Percentiles rank a stretch among this genome's conserved stretches.
Conservation (phyloP, 2,797 vertebrate genomes). For the Manis crassicaudata region DNA sequence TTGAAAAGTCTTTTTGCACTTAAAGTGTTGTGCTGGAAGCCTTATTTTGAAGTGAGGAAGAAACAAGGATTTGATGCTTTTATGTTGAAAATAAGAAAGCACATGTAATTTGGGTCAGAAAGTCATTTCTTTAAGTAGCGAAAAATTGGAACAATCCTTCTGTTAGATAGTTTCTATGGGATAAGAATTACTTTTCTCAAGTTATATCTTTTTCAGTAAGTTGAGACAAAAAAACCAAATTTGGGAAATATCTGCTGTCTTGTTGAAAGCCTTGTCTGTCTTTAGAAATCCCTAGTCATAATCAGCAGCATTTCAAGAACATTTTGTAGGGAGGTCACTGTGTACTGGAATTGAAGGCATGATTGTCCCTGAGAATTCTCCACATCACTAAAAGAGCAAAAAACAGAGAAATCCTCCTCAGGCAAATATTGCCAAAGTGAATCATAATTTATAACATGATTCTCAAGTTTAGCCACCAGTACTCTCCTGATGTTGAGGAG, state of each 20-base stretch:
- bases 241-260: background rate
- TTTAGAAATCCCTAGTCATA: background rate
- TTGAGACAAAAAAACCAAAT: slow-evolving; percentile 1
- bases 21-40: background rate
- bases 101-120: background rate
- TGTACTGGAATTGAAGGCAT: background rate
- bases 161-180: background rate
- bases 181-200: slow-evolving; percentile 10
- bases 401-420: background rate
- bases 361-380: background rate
- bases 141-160: background rate
- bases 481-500: slow-evolving; percentile 1
- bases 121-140: background rate
- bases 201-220: background rate
- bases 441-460: background rate
- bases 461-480: background rate
- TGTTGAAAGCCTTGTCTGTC: background rate
- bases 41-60: slow-evolving; percentile 42
- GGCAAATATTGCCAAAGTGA: background rate
- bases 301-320: background rate
- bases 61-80: background rate
- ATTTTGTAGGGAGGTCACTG: background rate
- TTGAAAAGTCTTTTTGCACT: background rate
- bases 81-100: slow-evolving; percentile 35
- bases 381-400: background rate